A percentile compares a stretch with the other conserved stretches of the same genome.
These are phyloP conservation scores for Elephantulus edwardii DNA, from an alignment of 2,113 vertebrate species.

Conservation along the genomic window DNA sequence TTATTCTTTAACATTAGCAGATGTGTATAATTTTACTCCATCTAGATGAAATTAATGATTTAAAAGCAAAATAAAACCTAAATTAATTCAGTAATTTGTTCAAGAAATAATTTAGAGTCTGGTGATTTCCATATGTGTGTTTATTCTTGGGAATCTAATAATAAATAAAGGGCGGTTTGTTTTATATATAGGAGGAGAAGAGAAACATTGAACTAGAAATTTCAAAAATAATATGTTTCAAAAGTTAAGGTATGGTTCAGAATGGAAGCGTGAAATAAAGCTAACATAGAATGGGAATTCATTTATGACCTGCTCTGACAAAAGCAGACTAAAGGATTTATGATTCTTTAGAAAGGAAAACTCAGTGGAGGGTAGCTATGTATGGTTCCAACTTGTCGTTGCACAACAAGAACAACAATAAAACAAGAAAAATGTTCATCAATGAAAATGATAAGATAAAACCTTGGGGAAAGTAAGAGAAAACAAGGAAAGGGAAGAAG, in stretches of 20 bases:
- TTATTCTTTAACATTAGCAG: background rate
- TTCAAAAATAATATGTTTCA: background rate
- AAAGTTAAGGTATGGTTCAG: background rate
- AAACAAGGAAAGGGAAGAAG: background rate
- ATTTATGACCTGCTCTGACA: background rate
- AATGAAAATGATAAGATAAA: background rate
- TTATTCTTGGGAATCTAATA: background rate
- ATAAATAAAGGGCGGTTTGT: background rate
- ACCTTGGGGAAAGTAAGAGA: background rate
- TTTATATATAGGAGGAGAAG: slow-evolving; percentile 4
- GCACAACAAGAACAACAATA: too few relatives aligned
- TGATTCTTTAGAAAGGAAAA: background rate
- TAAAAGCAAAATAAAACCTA: background rate
- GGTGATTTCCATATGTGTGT: background rate
- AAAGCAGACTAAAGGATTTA: background rate
- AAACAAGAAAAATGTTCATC: too few relatives aligned
- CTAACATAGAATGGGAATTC: background rate
- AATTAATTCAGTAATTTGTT: background rate
- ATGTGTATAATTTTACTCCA: background rate
- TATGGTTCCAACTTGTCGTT: too few relatives aligned
- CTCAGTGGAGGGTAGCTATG: too few relatives aligned
- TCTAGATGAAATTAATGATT: slow-evolving; percentile 32
- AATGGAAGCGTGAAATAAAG: background rate
- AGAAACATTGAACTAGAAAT: slow-evolving; percentile 17
- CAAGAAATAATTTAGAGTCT: background rate